A percentile compares a stretch with the other conserved stretches of the same genome.
Conservation (phyloP, 2,888 invertebrate genomes). For the Drosophila cyrtoloma region DNA sequence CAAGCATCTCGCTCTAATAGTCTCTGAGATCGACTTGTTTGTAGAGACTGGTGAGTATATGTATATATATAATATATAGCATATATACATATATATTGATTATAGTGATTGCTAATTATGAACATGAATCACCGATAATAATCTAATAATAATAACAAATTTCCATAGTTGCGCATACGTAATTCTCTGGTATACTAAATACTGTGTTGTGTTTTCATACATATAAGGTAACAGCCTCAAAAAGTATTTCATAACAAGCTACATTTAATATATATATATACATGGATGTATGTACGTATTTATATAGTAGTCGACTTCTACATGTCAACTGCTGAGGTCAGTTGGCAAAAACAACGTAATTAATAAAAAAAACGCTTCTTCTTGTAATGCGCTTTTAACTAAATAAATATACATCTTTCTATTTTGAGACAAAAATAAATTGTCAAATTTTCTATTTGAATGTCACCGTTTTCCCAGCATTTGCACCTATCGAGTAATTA, state of each 20-base stretch:
- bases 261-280: not conserved
- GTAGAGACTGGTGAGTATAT: not conserved
- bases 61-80: not conserved
- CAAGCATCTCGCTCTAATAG: not conserved
- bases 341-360: conserved; percentile 10
- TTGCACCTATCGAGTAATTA: conserved; percentile 22
- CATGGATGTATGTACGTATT: not conserved
- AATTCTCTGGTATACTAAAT: conserved; percentile 2
- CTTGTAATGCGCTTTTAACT: conserved; percentile 3
- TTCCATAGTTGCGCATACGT: conserved; percentile 11
- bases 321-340: conserved; percentile 26
- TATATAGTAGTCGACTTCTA: not conserved
- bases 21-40: not conserved
- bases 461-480: not conserved
- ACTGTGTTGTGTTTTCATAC: not conserved
- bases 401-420: conserved; percentile 7
- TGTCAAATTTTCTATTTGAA: conserved; percentile 3
- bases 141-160: conserved; percentile 13
- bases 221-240: conserved; percentile 25
- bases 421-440: not conserved
- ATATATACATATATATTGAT: not conserved
- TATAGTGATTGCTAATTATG: not conserved
- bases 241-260: not conserved
- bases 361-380: conserved; percentile 1
- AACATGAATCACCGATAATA: not conserved